Evolutionary conservation across 1,140 invertebrate genomes (phyloP), one percentile per base, ranked within the genome.

Genomic region (Spodoptera frugiperda): DNA sequence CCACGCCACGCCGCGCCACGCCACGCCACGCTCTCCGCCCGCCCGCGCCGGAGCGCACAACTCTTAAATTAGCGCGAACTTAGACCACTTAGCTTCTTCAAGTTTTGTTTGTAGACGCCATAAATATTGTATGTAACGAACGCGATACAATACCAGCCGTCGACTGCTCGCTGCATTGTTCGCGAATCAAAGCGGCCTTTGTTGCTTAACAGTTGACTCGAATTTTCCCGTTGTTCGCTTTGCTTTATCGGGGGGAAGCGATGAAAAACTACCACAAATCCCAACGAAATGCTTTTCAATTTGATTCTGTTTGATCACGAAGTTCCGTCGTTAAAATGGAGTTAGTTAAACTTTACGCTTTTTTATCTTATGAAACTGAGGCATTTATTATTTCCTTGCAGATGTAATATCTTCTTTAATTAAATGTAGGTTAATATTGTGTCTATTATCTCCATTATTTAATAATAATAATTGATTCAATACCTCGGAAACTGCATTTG

Each of bases 61-160:
- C 89, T 91, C 89, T 93, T 91, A 91, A 91, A 93, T 93, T 93
- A 93, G 87, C 87, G 82, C 87, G 86, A 91, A 92, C 85, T 91
- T 91, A 90, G 85, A 85, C 85, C 85, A 89, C 87, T 91, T 91
- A 89, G 85, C 85, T 90, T 87, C 88, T 89, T 91, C 81, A 85
- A 90, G 88, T 91, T 90, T 92, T 91, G 89, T 90, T 91, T 91
- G 87, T 85, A 88, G 85, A 88, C 86, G 83, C 85, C 82, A 87
- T 92, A 92, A 90, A 92, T 92, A 91, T 88, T 89, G 77, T 80
- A 87, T 85, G 83, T 86, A 88, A 80, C 80, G 82, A 81, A 82
- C 81, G 75, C 71, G 76, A 79, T 82, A 87, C 85, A 88, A 85
- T 85, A 84, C 81, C 77, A 75, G 55, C 57, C 71, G 77, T 75